Conservation (phyloP, 2,113 vertebrate species). For the Centrocercus urophasianus region DNA sequence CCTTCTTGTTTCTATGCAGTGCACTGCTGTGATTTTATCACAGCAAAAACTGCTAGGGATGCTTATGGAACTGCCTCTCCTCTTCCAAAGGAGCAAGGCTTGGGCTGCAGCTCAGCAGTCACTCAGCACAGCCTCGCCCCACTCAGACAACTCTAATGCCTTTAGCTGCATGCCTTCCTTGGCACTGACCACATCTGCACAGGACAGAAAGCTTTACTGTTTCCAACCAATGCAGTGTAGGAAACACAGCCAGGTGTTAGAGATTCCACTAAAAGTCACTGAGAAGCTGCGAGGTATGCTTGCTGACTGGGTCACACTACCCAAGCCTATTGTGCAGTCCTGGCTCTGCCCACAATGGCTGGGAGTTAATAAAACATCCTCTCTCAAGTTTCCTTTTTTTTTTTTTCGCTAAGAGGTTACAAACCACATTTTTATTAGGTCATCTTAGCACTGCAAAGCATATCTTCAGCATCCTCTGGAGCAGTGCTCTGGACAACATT, state of each 20-base stretch:
- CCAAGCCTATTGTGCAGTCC: not conserved
- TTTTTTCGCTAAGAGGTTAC: slow-evolving; percentile 3
- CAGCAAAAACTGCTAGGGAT: not conserved
- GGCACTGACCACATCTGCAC: not conserved
- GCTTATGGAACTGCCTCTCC: not conserved
- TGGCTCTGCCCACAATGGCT: not conserved
- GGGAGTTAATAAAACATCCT: slow-evolving; percentile 52
- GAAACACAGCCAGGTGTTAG: not conserved
- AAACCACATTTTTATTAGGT: slow-evolving; percentile 59
- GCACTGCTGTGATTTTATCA: not conserved
- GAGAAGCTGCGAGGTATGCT: not conserved
- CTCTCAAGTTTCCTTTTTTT: not conserved
- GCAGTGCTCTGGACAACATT: slow-evolving; percentile 48
- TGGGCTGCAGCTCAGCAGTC: not conserved
- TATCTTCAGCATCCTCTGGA: slow-evolving; percentile 8
- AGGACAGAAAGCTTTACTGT: not conserved
- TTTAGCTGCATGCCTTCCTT: not conserved
- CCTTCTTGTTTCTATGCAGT: not conserved
- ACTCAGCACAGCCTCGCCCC: not conserved
- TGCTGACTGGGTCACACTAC: not conserved
- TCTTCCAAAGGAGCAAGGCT: not conserved
- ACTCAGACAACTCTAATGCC: not conserved
- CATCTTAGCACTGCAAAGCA: slow-evolving; percentile 33
- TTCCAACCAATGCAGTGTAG: not conserved
- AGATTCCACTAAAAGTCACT: not conserved